Base-by-base conservation (phyloP, 2,113 vertebrate genomes). In the Chionis minor region DNA sequence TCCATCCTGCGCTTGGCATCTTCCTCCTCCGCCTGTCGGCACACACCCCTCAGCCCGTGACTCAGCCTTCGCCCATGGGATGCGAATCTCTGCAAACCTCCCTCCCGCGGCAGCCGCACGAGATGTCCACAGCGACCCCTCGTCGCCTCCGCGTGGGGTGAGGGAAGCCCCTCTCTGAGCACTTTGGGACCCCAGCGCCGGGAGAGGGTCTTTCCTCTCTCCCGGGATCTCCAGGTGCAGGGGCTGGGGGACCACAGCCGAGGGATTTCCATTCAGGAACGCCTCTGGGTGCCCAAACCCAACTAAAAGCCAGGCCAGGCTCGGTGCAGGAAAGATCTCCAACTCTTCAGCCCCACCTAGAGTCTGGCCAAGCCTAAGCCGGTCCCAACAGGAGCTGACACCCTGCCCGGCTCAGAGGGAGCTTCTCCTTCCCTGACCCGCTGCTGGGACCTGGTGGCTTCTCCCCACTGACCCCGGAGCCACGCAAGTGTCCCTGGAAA, bases 331-430 rank as follows among this genome's bases (percentile, higher is more conserved):
- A 27, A 42, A 23, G 32, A 70, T 92, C 80, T 73, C 72, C 91
- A 78, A 91, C 93, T 74, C 95, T 91, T 58, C 86, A 96, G 96
- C 96, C 93, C 95, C 95, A 96, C 27, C 95, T 96, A 97, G 92
- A 96, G 96, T 59, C 86, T n/a, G 63, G 45, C 67, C 71, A 11
- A 84, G 81, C 87, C 63, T 44, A 30, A 86, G n/a, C 38, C 0
- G 14, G 59, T 70, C 59, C 77, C 32, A 5, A 22, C n/a, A 22
- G 54, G 16, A 80, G 23, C 78, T 28, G 73, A 23, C 84, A 71
- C 28, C 38, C 58, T 44, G 70, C 33, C 65, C 1, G 0, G 63
- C 51, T 77, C 81, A 1, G 4, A 14, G 24, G 27, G 51, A 26
- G 24, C n/a, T 90, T 72, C 66, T 33, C 85, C 73, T 69, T 32